Evolutionary conservation across 1,140 invertebrate genomes (phyloP).

Genomic region (Epicauta chinensis): DNA sequence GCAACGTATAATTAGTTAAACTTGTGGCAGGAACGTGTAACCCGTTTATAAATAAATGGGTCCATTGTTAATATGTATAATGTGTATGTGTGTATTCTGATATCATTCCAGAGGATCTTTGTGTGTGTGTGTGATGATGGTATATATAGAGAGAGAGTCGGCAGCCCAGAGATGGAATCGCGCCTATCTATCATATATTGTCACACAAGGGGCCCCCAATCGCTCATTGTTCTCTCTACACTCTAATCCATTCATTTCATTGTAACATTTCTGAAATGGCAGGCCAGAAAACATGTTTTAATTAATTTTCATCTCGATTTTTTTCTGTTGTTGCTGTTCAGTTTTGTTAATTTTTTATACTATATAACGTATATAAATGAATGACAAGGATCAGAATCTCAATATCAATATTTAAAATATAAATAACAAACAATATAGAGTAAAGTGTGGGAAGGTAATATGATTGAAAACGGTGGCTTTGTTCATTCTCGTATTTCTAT

Average conservation of each 20-base stretch:
- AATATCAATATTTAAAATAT: no score
- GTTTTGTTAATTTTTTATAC: conserved; percentile 20
- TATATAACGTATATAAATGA: conserved; percentile 4
- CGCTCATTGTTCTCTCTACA: conserved; percentile 40
- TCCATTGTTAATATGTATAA: no score
- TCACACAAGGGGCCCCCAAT: conserved; percentile 34
- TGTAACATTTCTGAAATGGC: conserved; percentile 32
- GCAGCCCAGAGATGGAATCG: conserved; percentile 39
- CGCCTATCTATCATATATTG: conserved; percentile 41
- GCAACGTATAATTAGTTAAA: conserved; percentile 10
- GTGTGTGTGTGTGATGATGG: not conserved
- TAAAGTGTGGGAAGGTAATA: conserved; percentile 18
- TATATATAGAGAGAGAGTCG: conserved; percentile 25
- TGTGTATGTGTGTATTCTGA: no score
- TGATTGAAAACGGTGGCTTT: conserved; percentile 38
- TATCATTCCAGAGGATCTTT: no score
- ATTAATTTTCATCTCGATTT: conserved; percentile 36
- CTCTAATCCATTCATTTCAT: conserved; percentile 38
- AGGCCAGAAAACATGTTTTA: conserved; percentile 37
- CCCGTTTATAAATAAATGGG: conserved; percentile 35
- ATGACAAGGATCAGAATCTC: no score
- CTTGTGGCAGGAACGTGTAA: conserved; percentile 12
- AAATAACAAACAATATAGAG: no score
- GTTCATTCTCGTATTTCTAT: conserved; percentile 22
- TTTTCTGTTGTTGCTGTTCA: no score